Percentiles rank a stretch among this genome's conserved stretches.
Evolutionary conservation across 2,888 invertebrate species (phyloP).

Genomic region (Pseudolycoriella hygida): DNA sequence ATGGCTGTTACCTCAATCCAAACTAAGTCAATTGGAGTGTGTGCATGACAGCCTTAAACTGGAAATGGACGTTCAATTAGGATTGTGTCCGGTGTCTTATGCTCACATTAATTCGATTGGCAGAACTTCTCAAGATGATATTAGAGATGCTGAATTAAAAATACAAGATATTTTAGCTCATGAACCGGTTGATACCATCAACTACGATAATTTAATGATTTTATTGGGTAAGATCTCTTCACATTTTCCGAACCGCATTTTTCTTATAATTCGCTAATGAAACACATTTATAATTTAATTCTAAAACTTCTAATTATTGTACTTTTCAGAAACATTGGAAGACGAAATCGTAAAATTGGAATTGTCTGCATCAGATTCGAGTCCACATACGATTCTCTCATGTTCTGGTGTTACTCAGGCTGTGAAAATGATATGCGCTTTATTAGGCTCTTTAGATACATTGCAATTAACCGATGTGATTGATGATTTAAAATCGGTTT

Average conservation of each 20-base stretch:
- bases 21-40: constrained; percentile 79
- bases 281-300: too few species aligned
- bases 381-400: constrained; percentile 35
- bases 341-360: constrained; percentile 63
- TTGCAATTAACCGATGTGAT: constrained; percentile 67
- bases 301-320: background rate
- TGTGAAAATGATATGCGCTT: constrained; percentile 79
- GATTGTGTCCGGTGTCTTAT: constrained; percentile 44
- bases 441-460: constrained; percentile 79
- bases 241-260: background rate
- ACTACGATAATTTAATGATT: constrained; percentile 70
- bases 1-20: constrained; percentile 69
- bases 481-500: constrained; percentile 28
- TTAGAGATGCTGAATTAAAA: constrained; percentile 50
- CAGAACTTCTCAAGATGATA: constrained; percentile 68
- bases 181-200: constrained; percentile 53
- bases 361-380: constrained; percentile 40
- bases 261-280: too few species aligned
- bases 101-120: constrained; percentile 52
- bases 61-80: constrained; percentile 68
- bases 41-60: constrained; percentile 85
- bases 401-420: constrained; percentile 69
- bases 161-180: constrained; percentile 65
- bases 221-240: constrained; percentile 53
- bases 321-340: constrained; percentile 52